Percentiles rank a stretch among this genome's conserved stretches.
Evolutionary conservation across 2,888 invertebrate genomes (phyloP).

Genomic region (Caenorhabditis sulstoni): DNA sequence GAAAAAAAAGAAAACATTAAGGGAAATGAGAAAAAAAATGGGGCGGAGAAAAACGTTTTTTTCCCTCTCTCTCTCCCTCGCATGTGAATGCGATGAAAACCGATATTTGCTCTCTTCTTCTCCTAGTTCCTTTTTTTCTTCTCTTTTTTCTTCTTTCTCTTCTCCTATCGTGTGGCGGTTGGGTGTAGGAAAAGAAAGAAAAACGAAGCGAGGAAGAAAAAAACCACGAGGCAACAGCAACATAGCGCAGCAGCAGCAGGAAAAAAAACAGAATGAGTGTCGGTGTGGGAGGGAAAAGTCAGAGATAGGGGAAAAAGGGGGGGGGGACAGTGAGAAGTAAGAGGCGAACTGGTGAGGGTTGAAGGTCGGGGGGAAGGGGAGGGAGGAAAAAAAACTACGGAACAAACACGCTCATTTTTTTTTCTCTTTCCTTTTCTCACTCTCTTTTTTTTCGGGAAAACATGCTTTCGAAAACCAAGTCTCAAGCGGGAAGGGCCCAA

Average conservation of each 20-base stretch:
- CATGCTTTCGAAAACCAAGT: neutral
- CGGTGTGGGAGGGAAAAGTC: constrained; percentile 10
- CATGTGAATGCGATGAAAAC: constrained; percentile 40
- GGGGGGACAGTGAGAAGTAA: constrained; percentile 54
- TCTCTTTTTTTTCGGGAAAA: neutral
- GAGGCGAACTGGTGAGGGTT: neutral
- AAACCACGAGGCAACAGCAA: neutral
- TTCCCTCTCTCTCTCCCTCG: constrained; percentile 6
- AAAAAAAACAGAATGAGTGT: constrained; percentile 48
- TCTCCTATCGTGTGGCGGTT: constrained; percentile 9
- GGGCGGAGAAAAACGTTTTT: constrained; percentile 8
- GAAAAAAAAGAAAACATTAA: constrained; percentile 7
- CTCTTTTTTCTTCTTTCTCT: constrained; percentile 5
- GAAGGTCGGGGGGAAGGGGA: neutral
- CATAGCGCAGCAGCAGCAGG: neutral
- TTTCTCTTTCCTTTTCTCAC: neutral
- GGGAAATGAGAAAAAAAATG: neutral
- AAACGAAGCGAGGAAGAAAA: neutral
- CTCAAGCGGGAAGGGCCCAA: too few relatives aligned
- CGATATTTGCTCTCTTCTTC: constrained; percentile 57
- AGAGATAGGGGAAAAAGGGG: constrained; percentile 13
- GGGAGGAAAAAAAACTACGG: neutral
- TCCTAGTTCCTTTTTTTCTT: constrained; percentile 21
- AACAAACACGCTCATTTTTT: neutral
- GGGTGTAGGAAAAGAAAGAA: constrained; percentile 15